Evolutionary conservation across 2,113 vertebrate species (phyloP).

Genomic region (Phalacrocorax aristotelis): DNA sequence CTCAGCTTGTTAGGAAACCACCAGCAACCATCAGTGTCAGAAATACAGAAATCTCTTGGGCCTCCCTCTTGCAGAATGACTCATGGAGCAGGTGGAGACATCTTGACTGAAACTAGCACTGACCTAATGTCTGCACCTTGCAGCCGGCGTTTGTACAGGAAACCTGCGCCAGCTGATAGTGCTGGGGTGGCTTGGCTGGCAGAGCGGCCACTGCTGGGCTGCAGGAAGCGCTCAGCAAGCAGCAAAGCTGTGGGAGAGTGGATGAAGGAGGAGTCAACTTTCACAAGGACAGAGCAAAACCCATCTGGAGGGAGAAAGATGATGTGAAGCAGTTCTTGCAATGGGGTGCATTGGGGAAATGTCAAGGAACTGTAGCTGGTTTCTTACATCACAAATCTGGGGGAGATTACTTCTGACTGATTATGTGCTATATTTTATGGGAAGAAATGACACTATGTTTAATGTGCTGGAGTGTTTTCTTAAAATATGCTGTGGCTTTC

Average conservation of each 20-base stretch:
- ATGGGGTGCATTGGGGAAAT: accelerated
- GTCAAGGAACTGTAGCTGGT: neutral
- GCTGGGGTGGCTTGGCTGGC: neutral
- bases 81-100: neutral
- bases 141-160: neutral
- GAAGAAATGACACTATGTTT: neutral
- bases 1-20: neutral
- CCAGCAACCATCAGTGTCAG: neutral
- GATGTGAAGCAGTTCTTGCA: neutral
- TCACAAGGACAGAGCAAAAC: neutral
- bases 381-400: neutral
- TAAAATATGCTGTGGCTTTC: neutral
- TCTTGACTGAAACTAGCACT: neutral
- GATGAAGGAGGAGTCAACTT: neutral
- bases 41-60: neutral
- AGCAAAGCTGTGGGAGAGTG: neutral
- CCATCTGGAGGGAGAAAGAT: neutral
- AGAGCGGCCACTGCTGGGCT: accelerated
- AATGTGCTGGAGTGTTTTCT: neutral
- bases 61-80: neutral
- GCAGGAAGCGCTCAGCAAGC: neutral
- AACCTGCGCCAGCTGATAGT: accelerated
- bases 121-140: neutral
- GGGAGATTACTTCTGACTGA: neutral
- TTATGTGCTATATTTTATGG: neutral